These are phyloP conservation scores for Labrus mixtus DNA, from an alignment of 2,113 vertebrate genomes.

Conservation along the genomic window DNA sequence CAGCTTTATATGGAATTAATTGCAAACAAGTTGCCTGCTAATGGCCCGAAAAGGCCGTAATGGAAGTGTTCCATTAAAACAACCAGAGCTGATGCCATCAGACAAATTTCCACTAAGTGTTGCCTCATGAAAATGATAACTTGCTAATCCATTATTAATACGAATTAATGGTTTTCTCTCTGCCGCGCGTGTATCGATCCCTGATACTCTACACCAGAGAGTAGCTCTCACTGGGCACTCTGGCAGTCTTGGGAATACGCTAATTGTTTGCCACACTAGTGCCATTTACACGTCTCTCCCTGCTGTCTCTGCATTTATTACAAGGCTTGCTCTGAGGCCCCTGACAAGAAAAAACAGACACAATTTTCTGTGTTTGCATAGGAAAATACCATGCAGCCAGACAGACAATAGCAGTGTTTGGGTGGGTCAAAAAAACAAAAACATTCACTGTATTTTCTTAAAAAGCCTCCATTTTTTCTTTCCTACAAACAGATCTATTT, in stretches of 20 bases:
- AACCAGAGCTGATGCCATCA: slow-evolving; percentile 77
- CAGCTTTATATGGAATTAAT: slow-evolving; percentile 82
- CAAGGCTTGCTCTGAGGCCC: slow-evolving; percentile 37
- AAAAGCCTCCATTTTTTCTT: background rate
- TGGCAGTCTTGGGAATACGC: slow-evolving; percentile 69
- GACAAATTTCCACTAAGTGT: slow-evolving; percentile 81
- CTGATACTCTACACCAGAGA: slow-evolving; percentile 73
- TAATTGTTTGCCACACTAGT: slow-evolving; percentile 73
- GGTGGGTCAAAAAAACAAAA: background rate
- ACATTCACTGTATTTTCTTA: background rate
- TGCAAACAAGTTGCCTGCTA: slow-evolving; percentile 79
- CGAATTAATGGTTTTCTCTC: slow-evolving; percentile 81
- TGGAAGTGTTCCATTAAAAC: slow-evolving; percentile 82
- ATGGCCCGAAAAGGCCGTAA: slow-evolving; percentile 81
- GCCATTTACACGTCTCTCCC: slow-evolving; percentile 69
- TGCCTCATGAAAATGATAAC: slow-evolving; percentile 82
- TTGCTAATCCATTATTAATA: slow-evolving; percentile 86
- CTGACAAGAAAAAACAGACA: slow-evolving; percentile 6
- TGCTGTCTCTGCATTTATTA: slow-evolving; percentile 69
- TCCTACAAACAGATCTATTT: slow-evolving; percentile 1
- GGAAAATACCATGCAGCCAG: background rate
- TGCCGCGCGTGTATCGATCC: slow-evolving; percentile 77
- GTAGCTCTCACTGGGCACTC: slow-evolving; percentile 68
- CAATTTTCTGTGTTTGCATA: slow-evolving; percentile 8
- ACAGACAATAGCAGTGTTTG: too few species aligned